A percentile compares a stretch with the other conserved stretches of the same genome.
phyloP scores from a whole-genome alignment of 30 jellyfish, hydroid and myxozoan species.

The Aurelia coerulea region DNA sequence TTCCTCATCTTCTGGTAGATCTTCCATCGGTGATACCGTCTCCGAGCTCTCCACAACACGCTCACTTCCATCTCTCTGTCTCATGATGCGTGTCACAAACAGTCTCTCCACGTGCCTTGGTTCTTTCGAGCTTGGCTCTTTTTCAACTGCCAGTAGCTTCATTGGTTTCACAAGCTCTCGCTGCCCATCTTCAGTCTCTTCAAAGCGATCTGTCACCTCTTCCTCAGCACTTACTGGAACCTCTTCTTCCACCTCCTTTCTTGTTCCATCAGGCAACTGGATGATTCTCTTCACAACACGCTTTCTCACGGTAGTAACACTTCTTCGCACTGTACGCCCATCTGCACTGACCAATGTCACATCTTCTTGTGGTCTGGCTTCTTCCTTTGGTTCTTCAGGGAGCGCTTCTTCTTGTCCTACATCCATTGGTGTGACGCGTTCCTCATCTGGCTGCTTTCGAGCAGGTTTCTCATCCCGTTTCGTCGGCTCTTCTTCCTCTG shows the following conservation, averaged over 20 bases:
- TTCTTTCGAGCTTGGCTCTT: conserved; percentile 4
- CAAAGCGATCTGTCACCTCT: conserved; percentile 20
- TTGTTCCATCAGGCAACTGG: conserved; percentile 82
- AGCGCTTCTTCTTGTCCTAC: conserved; percentile 54
- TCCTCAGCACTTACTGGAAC: conserved; percentile 69
- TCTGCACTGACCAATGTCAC: conserved; percentile 32
- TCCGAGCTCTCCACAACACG: conserved; percentile 83
- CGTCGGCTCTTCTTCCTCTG: conserved; percentile 2
- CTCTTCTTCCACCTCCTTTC: conserved; percentile 84
- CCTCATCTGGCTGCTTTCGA: conserved; percentile 13
- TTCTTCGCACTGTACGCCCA: conserved; percentile 67
- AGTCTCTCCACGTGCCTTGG: conserved; percentile 87
- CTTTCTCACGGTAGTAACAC: conserved; percentile 65
- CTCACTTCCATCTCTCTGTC: conserved; percentile 83
- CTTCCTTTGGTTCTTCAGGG: conserved; percentile 6
- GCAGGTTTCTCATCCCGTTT: not conserved
- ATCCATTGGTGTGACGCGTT: conserved; percentile 3
- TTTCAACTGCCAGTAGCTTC: not conserved
- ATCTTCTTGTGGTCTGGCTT: not conserved
- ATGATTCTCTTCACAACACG: conserved; percentile 79
- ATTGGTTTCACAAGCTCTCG: conserved; percentile 1
- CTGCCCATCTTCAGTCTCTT: conserved; percentile 21
- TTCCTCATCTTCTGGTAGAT: conserved; percentile 66
- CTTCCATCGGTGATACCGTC: conserved; percentile 78
- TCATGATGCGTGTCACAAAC: conserved; percentile 72